phyloP scores from a whole-genome alignment of 2,888 invertebrate genomes.

The Stenodera caucasica region DNA sequence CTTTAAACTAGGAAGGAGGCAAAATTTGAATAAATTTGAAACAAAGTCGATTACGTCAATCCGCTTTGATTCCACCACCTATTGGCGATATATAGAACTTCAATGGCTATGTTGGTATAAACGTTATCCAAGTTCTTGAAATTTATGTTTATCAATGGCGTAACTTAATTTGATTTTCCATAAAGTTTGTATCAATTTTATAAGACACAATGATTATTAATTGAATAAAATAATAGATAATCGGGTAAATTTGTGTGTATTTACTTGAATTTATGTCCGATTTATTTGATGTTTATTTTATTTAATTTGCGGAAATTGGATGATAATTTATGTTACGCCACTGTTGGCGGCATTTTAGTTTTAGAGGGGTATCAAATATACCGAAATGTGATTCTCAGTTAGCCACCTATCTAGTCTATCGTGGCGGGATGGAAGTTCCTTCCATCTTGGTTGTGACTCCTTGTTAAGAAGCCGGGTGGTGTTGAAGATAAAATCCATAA shows the following conservation, averaged over 20 bases:
- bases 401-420: constrained; percentile 58
- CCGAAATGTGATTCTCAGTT: constrained; percentile 52
- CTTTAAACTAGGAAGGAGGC: background rate
- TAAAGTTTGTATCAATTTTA: constrained; percentile 8
- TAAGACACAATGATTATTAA: background rate
- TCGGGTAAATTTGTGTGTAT: too few species aligned
- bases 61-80: constrained; percentile 12
- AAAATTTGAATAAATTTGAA: constrained; percentile 12
- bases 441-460: constrained; percentile 79
- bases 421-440: constrained; percentile 68
- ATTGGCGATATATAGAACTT: background rate
- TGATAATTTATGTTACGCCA: constrained; percentile 45
- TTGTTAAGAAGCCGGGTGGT: constrained; percentile 72
- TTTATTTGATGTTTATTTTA: background rate
- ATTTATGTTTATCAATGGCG: constrained; percentile 17
- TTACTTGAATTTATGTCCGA: background rate
- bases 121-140: background rate
- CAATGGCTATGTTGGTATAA: constrained; percentile 5
- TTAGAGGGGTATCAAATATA: constrained; percentile 60
- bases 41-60: constrained; percentile 13
- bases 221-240: background rate
- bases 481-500: constrained; percentile 54
- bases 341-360: constrained; percentile 60
- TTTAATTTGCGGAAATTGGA: background rate
- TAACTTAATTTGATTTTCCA: constrained; percentile 12